These are phyloP conservation scores for Sturnira hondurensis DNA, from an alignment of 2,113 vertebrate species.

Conservation along the genomic window DNA sequence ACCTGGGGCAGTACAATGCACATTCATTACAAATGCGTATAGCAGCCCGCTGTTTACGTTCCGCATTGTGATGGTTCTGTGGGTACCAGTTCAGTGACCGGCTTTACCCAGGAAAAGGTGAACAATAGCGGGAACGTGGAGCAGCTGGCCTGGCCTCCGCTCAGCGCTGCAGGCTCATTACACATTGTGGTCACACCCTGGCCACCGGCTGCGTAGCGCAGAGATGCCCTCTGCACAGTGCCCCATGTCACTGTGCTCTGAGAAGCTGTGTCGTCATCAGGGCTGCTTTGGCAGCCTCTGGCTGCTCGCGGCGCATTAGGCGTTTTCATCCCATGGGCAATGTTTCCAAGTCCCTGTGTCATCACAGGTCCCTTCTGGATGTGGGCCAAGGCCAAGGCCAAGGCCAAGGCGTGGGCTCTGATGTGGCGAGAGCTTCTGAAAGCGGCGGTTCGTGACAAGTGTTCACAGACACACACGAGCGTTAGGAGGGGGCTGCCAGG, in stretches of 20 bases:
- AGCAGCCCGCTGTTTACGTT: neutral
- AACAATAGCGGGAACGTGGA: neutral
- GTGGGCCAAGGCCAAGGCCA: neutral
- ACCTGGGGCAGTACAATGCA: too few relatives aligned
- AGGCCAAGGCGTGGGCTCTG: neutral
- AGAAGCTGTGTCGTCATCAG: neutral
- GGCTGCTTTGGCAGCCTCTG: neutral
- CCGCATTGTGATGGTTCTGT: neutral
- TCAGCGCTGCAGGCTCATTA: neutral
- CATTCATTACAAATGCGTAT: neutral
- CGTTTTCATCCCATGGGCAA: neutral
- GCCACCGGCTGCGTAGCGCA: neutral
- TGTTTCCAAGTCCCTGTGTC: neutral
- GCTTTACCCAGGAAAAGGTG: neutral
- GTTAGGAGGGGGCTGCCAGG: neutral
- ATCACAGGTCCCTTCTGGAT: neutral
- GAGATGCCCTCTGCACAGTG: slow-evolving; percentile 51
- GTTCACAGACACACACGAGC: neutral
- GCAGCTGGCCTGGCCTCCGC: neutral
- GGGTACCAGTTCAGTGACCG: neutral
- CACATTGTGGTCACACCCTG: neutral
- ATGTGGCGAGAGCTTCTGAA: neutral
- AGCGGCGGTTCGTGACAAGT: neutral
- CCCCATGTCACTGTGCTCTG: neutral
- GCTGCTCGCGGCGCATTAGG: neutral